phyloP scores from a whole-genome alignment of 2,797 vertebrate genomes.

The Crenichthys baileyi region DNA sequence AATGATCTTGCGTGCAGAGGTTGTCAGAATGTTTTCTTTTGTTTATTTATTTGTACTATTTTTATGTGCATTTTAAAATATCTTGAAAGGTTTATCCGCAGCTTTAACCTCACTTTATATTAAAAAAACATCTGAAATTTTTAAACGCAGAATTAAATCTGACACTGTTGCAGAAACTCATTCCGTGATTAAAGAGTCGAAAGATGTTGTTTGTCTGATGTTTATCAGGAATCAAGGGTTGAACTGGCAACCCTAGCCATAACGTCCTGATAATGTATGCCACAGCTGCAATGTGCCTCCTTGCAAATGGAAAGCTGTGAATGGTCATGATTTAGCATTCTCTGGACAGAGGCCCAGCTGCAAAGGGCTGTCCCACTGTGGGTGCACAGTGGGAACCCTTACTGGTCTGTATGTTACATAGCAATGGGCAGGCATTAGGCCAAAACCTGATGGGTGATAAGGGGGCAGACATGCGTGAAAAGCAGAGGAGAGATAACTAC shows the following conservation, averaged over 20 bases:
- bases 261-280: slow-evolving; percentile 59
- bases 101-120: neutral
- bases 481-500: slow-evolving; percentile 69
- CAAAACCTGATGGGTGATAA: slow-evolving; percentile 65
- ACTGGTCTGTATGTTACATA: slow-evolving; percentile 24
- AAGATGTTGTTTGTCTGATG: slow-evolving; percentile 65
- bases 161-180: slow-evolving; percentile 51
- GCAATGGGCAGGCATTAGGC: slow-evolving; percentile 56
- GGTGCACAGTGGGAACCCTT: neutral
- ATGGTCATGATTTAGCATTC: slow-evolving; percentile 16
- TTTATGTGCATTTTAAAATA: neutral
- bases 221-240: slow-evolving; percentile 59
- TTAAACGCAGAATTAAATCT: slow-evolving; percentile 46
- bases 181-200: slow-evolving; percentile 32
- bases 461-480: slow-evolving; percentile 79
- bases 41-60: neutral
- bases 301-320: slow-evolving; percentile 44
- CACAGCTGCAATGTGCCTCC: slow-evolving; percentile 20
- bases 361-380: slow-evolving; percentile 18
- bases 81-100: neutral
- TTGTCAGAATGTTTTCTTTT: slow-evolving; percentile 12
- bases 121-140: neutral
- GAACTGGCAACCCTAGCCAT: slow-evolving; percentile 62
- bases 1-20: slow-evolving; percentile 9
- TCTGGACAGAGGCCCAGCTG: slow-evolving; percentile 33